Conservation (phyloP, 2,888 invertebrate genomes). For the Ptilodon capucinus region DNA sequence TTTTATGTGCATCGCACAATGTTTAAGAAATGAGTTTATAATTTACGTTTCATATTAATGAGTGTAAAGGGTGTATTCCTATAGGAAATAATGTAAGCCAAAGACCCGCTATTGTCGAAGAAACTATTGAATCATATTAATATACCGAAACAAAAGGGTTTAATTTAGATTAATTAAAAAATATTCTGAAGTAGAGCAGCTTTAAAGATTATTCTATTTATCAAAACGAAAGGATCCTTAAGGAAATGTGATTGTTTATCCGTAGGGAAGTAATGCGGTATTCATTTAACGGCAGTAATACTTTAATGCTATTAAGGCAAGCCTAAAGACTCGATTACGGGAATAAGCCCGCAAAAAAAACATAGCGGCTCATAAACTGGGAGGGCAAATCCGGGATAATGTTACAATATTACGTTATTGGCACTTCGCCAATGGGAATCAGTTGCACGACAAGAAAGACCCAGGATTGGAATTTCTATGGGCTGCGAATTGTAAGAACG, state of each 20-base stretch:
- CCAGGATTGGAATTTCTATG: constrained; percentile 48
- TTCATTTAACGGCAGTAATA: not conserved
- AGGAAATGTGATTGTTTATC: not conserved
- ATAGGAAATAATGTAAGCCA: no score
- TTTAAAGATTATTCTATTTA: no score
- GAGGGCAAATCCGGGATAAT: constrained; percentile 42
- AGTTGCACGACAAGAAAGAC: constrained; percentile 38
- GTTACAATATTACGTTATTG: constrained; percentile 61
- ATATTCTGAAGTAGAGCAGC: not conserved
- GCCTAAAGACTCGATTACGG: not conserved
- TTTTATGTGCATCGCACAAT: no score
- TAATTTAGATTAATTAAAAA: no score
- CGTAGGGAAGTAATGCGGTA: no score
- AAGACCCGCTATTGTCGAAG: no score
- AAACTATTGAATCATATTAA: no score
- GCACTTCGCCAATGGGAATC: constrained; percentile 51
- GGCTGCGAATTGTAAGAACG: constrained; percentile 37
- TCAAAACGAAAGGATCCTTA: not conserved
- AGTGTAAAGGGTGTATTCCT: no score
- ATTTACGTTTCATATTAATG: no score
- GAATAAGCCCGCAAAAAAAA: not conserved
- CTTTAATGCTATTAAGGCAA: not conserved
- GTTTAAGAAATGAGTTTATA: no score
- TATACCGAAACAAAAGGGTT: no score
- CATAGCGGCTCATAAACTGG: constrained; percentile 20